Evolutionary conservation across 2,888 invertebrate species (phyloP), one percentile per base, ranked within the genome.

Genomic region (Idaea dimidiata): DNA sequence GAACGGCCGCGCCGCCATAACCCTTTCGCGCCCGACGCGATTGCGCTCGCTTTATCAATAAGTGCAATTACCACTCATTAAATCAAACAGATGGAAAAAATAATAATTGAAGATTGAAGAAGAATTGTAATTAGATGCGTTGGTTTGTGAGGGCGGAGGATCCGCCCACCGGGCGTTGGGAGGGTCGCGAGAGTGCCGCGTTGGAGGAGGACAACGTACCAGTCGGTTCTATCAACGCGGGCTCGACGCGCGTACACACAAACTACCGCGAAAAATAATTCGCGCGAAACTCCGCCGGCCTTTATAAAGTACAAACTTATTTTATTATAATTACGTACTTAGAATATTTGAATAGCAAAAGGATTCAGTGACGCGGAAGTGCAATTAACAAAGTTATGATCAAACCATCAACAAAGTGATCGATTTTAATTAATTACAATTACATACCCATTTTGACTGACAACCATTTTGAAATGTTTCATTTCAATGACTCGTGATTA

Each of bases 81-180:
- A 78, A 80, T 78, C 83, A 82, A 84, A 87, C 84, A 83, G 85
- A 85, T 87, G 73, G 76, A 80, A 83, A 81, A 82, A 83, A 84
- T 84, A 78, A 76, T 83, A 81, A 84, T 81, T 79, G 78, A 78
- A 79, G 79, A 78, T 73, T 79, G 81, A 84, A 82, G 84, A 82
- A 77, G 79, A 73, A 76, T 78, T 72, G 72, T 73, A 75, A 79
- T 79, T 76, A 75, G 53, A 71, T 75, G 69, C 68, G 72, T 67
- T 67, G 69, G 62, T 63, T n/a, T 67, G 76, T 71, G 76, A 77
- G 84, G 87, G 86, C 84, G 84, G 72, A 66, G 66, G 63, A 84
- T 71, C 83, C 87, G 87, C 87, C 88, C 79, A 72, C 73, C 80
- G 83, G 89, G 89, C 89, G 89, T 86, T 81, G 89, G 89, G 90